Evolutionary conservation across 64 coral and sea anemone species (phyloP), one percentile per base, ranked within the genome.

Genomic region (Montipora cactus): DNA sequence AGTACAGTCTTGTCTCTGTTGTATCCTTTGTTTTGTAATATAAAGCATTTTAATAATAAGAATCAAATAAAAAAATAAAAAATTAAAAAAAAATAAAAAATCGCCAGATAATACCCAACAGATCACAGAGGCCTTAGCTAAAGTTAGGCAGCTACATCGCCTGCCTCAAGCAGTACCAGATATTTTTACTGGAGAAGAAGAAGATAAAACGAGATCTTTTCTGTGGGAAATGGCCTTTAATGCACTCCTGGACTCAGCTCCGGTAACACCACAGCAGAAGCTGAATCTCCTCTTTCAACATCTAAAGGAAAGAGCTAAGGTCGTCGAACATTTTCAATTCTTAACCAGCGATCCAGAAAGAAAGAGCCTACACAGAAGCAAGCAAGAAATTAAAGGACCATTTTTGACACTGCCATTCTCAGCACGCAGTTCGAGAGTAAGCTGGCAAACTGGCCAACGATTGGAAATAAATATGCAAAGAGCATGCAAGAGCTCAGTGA

Each of bases 181-280:
- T 55, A 10, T 55, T 2, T 95, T 95, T 37, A 91, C 44, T 8
- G 94, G 94, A 0, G 83, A 95, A 0, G 89, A 92, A 18, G 12
- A 22, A 8, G 89, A 91, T 15, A 95, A 83, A 2, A 91, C 70
- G 49, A 55, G 52, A 55, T 55, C 91, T 91, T 95, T 91, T 20
- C 80, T 92, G 15, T 95, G 94, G 94, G 89, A 95, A 59, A 95
- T 89, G 48, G 89, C 83, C 16, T 95, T 95, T 45, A 83, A 95
- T 28, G 93, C 93, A 14, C 81, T 90, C 1, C 90, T 91, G 44
- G 88, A 86, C 49, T 87, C 88, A 6, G 93, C 81, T 6, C 81
- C 88, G 2, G 49, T 91, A 18, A 95, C 10, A 51, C 25, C 87
- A 77, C 88, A 95, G n/a, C 79, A 95, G 46, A 95, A 90, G 71